phyloP scores from a whole-genome alignment of 1,140 invertebrate species.

The Cataglyphis hispanica region DNA sequence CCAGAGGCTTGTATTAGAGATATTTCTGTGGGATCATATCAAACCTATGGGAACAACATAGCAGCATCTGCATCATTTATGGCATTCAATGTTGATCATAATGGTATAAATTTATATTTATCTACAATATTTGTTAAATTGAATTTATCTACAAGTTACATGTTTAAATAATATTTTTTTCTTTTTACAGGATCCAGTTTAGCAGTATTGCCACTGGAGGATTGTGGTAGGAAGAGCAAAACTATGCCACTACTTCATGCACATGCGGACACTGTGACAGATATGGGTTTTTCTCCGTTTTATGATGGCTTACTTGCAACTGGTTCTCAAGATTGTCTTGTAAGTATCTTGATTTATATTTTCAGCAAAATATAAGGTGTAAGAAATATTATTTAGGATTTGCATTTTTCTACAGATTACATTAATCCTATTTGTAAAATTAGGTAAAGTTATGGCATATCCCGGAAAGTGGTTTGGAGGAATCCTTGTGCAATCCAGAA shows the following conservation, averaged over 20 bases:
- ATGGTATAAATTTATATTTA: slow-evolving; percentile 82
- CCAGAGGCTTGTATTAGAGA: slow-evolving; percentile 96
- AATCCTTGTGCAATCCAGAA: slow-evolving; percentile 93
- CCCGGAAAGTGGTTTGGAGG: slow-evolving; percentile 92
- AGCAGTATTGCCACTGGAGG: slow-evolving; percentile 94
- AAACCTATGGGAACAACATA: slow-evolving; percentile 97
- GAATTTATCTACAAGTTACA: slow-evolving; percentile 19
- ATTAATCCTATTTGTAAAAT: slow-evolving; percentile 66
- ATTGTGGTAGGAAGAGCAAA: slow-evolving; percentile 94
- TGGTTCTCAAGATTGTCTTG: slow-evolving; percentile 96
- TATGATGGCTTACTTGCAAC: slow-evolving; percentile 96
- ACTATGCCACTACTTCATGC: slow-evolving; percentile 94
- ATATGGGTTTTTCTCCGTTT: slow-evolving; percentile 97
- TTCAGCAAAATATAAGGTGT: neutral
- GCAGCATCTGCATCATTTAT: slow-evolving; percentile 96
- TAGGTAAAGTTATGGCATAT: slow-evolving; percentile 95
- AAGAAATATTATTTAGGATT: slow-evolving; percentile 6
- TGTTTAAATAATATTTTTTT: slow-evolving; percentile 6
- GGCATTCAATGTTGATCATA: slow-evolving; percentile 96
- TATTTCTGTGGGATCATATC: slow-evolving; percentile 95
- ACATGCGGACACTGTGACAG: slow-evolving; percentile 96
- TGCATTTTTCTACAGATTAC: slow-evolving; percentile 32
- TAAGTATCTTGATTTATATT: slow-evolving; percentile 81
- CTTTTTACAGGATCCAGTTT: slow-evolving; percentile 91
- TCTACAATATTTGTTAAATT: neutral